Evolutionary conservation across 1,140 invertebrate species (phyloP).

Genomic region (Heterodera carotae): DNA sequence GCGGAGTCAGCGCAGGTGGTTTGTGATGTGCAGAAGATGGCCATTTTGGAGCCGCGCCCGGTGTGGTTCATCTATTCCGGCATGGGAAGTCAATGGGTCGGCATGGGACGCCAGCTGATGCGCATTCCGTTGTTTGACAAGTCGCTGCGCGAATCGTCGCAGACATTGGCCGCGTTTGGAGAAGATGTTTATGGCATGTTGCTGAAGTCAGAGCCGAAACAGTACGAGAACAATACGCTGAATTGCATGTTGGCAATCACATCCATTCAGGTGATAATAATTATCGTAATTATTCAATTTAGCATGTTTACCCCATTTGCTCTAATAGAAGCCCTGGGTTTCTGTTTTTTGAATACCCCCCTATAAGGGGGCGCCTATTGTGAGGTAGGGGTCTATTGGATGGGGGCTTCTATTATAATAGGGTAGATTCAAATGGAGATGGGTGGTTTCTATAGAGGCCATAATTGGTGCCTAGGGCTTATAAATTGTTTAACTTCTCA

Average conservation of each 20-base stretch:
- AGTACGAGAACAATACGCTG: conserved; percentile 79
- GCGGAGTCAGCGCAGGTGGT: conserved; percentile 6
- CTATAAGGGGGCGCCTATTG: no score
- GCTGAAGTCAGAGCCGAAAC: conserved; percentile 74
- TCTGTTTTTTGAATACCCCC: no score
- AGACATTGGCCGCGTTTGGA: conserved; percentile 75
- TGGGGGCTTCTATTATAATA: no score
- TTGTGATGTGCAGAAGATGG: conserved; percentile 68
- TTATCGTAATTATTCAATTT: no score
- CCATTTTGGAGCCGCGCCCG: conserved; percentile 71
- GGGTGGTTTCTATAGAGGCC: no score
- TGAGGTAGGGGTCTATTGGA: no score
- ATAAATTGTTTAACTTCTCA: conserved; percentile 62
- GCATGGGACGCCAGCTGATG: conserved; percentile 85
- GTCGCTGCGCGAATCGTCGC: conserved; percentile 75
- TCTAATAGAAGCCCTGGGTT: no score
- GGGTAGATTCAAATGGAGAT: no score
- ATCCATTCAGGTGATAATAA: conserved; percentile 85
- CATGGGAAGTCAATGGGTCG: conserved; percentile 93
- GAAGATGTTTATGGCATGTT: conserved; percentile 81
- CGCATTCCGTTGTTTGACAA: conserved; percentile 77
- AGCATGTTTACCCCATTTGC: no score
- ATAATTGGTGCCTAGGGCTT: conserved; percentile 16
- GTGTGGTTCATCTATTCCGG: conserved; percentile 90
- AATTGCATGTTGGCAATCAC: conserved; percentile 90